Evolutionary conservation across 2,888 invertebrate genomes (phyloP), one percentile per base, ranked within the genome.

Genomic region (Podabrus alpinus): DNA sequence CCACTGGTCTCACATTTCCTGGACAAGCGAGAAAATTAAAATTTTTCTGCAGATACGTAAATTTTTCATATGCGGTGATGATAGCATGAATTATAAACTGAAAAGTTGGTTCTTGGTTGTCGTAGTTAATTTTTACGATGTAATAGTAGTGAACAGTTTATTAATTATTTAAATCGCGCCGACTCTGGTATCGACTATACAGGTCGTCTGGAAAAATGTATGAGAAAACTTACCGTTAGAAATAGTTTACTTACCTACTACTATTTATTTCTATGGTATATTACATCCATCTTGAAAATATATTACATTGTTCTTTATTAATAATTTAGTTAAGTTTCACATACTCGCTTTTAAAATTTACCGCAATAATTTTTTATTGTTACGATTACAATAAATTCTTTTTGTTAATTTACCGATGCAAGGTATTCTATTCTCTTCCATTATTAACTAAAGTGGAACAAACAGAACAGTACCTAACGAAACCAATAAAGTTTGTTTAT

Each of bases 131-230:
- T 45, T 45, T n/a, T 45, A 45, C n/a, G n/a, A 45, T 13, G 45
- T n/a, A n/a, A 19, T 64, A 19, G 21, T 19, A 19, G 62, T 64
- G 21, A 11, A 64, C 13, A 64, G 62, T 64, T 64, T 64, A 72
- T 72, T 68, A 68, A 72, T 72, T 67, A 72, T 72, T 68, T 68
- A 72, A 17, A 72, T 61, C 68, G 61, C 68, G 72, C 72, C 68
- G 45, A 29, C 68, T 60, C 17, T 62, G 21, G 72, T 72, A 72
- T 72, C 62, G 72, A 72, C 72, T 72, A 67, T 59, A 68, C 45
- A 45, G 45, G 29, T 62, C 59, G 72, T 71, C 68, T 72, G 62
- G 16, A 71, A 67, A 71, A 71, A 66, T 59, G 70, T 45, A 45
- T 19, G 70, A 59, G 21, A 71, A 71, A 60, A 59, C 19, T 62